Conservation (phyloP, 2,888 invertebrate genomes). For the Yponomeuta malinellus region DNA sequence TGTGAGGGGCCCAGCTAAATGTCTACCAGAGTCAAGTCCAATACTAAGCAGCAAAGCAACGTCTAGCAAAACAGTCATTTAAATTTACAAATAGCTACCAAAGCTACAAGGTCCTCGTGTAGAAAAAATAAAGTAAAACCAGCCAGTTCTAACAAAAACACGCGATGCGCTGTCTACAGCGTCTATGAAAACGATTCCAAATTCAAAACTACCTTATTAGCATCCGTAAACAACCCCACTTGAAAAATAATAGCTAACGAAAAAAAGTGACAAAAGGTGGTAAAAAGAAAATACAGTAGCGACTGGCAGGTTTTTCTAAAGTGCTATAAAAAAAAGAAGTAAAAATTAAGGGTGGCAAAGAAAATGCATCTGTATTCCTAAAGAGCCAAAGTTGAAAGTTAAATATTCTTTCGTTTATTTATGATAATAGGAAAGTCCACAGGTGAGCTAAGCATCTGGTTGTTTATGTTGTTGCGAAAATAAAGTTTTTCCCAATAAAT, state of each 20-base stretch:
- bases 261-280: constrained; percentile 33
- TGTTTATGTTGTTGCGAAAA: constrained; percentile 64
- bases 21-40: no score
- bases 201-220: constrained; percentile 31
- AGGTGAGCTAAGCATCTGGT: constrained; percentile 63
- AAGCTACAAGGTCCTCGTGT: neutral
- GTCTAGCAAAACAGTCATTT: neutral
- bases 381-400: constrained; percentile 6
- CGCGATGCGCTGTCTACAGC: neutral
- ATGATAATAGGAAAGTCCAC: constrained; percentile 48
- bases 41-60: neutral
- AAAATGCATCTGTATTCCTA: constrained; percentile 9
- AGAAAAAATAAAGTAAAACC: neutral
- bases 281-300: constrained; percentile 43
- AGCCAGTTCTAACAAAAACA: neutral
- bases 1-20: no score
- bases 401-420: constrained; percentile 16
- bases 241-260: constrained; percentile 16
- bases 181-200: constrained; percentile 15
- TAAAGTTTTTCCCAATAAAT: constrained; percentile 71
- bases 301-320: constrained; percentile 18
- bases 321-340: constrained; percentile 38
- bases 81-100: neutral
- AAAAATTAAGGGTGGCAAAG: constrained; percentile 26
- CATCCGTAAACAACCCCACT: constrained; percentile 48